Conservation (phyloP, 2,888 invertebrate genomes). For the Zhuqinia jingwanae region DNA sequence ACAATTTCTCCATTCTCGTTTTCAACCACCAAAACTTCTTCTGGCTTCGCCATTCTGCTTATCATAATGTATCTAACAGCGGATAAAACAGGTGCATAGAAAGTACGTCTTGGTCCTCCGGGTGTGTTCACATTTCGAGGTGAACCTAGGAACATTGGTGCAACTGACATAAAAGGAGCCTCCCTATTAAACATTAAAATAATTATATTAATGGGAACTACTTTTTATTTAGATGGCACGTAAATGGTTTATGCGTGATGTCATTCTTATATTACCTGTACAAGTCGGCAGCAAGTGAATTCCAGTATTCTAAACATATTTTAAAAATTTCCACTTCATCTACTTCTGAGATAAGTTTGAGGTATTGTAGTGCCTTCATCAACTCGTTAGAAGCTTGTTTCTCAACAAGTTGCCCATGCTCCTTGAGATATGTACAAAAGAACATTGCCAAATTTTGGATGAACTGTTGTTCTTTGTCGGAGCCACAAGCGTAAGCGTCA, state of each 20-base stretch:
- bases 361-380: conserved; percentile 91
- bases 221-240: not conserved
- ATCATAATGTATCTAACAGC: conserved; percentile 95
- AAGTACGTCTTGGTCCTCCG: conserved; percentile 84
- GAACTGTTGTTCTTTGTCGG: conserved; percentile 98
- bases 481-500: conserved; percentile 95
- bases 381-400: conserved; percentile 89
- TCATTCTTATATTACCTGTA: conserved; percentile 87
- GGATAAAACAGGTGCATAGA: conserved; percentile 91
- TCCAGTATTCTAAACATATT: conserved; percentile 99
- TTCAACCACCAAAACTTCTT: conserved; percentile 99
- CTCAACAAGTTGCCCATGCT: conserved; percentile 95
- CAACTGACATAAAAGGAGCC: conserved; percentile 73
- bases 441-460: conserved; percentile 99
- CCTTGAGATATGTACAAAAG: conserved; percentile 97
- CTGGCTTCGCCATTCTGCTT: conserved; percentile 99
- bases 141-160: conserved; percentile 68
- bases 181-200: conserved; percentile 61
- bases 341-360: conserved; percentile 97
- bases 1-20: conserved; percentile 99
- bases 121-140: conserved; percentile 39
- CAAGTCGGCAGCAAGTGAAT: conserved; percentile 93
- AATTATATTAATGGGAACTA: not conserved
- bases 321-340: conserved; percentile 99
- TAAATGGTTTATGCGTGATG: not conserved